A percentile compares a stretch with the other conserved stretches of the same genome.
Evolutionary conservation across 2,888 invertebrate species (phyloP).

Genomic region (Adelphocoris suturalis): DNA sequence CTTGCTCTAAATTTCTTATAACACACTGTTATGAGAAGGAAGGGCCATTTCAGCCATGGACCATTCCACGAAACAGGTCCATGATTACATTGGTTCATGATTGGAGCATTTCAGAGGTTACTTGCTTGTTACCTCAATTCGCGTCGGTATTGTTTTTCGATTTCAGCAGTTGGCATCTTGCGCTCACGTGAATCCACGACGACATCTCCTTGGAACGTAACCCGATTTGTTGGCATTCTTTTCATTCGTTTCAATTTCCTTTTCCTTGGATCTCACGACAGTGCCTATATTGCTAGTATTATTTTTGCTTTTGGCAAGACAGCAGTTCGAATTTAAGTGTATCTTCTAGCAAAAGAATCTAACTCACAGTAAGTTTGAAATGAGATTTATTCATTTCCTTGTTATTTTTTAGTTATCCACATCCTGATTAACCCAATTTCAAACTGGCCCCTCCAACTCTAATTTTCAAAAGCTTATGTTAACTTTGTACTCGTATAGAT

Average conservation of each 20-base stretch:
- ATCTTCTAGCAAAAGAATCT: background rate
- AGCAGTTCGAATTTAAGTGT: background rate
- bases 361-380: background rate
- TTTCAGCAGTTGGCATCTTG: slow-evolving; percentile 48
- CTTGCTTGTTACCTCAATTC: background rate
- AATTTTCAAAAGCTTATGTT: background rate
- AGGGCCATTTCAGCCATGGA: too few relatives aligned
- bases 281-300: background rate
- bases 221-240: slow-evolving; percentile 46
- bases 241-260: background rate
- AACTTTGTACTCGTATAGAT: background rate
- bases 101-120: too few relatives aligned
- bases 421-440: too few relatives aligned
- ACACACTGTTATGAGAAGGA: too few relatives aligned
- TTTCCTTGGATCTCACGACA: background rate
- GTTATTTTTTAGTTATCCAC: background rate
- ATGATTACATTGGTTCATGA: background rate
- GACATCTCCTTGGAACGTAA: slow-evolving; percentile 3
- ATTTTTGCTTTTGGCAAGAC: background rate
- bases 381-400: background rate
- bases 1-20: too few relatives aligned
- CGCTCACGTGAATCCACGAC: slow-evolving; percentile 52
- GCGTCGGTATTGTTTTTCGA: background rate
- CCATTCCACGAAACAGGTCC: too few relatives aligned
- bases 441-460: background rate